phyloP scores from a whole-genome alignment of 2,113 vertebrate genomes.

The Egretta garzetta region DNA sequence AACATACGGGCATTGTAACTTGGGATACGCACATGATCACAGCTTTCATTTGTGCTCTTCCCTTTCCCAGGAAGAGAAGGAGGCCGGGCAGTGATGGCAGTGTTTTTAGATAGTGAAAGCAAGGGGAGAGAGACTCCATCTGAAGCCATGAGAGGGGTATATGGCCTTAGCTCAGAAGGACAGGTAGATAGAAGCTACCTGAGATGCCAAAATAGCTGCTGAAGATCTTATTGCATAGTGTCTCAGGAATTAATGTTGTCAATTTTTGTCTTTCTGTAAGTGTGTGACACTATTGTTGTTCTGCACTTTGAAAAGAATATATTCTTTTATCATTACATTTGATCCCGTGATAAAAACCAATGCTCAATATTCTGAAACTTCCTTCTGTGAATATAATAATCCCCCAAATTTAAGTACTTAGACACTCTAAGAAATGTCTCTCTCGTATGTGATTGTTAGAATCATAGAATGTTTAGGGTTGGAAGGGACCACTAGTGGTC shows the following conservation, averaged over 20 bases:
- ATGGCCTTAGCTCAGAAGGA: neutral
- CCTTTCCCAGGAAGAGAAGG: neutral
- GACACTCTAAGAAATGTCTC: neutral
- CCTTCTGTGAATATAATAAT: neutral
- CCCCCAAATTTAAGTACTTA: neutral
- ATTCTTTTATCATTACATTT: neutral
- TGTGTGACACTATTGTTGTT: neutral
- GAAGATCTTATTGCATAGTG: neutral
- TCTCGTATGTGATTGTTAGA: neutral
- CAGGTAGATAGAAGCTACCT: neutral
- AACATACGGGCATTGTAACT: neutral
- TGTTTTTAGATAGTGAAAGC: neutral
- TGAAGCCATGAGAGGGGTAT: neutral
- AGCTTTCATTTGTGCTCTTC: neutral
- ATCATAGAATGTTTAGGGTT: too few relatives aligned
- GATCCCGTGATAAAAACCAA: neutral
- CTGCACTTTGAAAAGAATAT: neutral
- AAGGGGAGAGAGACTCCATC: neutral
- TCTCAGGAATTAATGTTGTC: neutral
- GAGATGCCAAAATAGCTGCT: neutral
- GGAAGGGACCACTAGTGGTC: too few relatives aligned
- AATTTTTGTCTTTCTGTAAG: neutral
- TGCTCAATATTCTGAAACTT: neutral
- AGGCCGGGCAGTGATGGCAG: fast-evolving
- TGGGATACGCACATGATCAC: neutral